These are phyloP conservation scores for Onychorhynchus coronatus DNA, from an alignment of 2,113 vertebrate species.

Conservation along the genomic window DNA sequence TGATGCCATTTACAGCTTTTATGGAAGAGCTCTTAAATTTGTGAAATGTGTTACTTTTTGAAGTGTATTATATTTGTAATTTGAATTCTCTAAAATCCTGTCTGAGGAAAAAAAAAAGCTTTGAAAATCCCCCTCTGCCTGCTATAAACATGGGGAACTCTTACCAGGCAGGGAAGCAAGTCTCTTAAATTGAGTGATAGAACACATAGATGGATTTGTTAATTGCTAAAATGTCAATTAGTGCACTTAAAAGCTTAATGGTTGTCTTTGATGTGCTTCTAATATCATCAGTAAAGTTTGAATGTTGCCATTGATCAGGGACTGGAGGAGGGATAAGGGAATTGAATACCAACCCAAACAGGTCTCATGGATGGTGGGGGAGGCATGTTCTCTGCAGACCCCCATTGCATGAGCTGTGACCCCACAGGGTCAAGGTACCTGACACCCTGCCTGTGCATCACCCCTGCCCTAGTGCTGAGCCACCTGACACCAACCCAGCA, in stretches of 20 bases:
- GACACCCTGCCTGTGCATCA: neutral
- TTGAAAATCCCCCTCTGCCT: constrained; percentile 11
- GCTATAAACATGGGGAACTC: neutral
- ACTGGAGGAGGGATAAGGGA: neutral
- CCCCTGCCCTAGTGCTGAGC: neutral
- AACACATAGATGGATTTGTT: constrained; percentile 55
- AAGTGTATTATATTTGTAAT: constrained; percentile 47
- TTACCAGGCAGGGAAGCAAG: neutral
- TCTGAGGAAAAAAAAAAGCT: neutral
- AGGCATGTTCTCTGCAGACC: neutral
- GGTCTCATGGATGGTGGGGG: neutral
- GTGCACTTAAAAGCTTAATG: constrained; percentile 60
- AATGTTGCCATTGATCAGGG: constrained; percentile 40
- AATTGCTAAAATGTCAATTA: constrained; percentile 65
- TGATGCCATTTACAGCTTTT: constrained; percentile 45
- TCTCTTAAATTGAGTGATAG: constrained; percentile 15
- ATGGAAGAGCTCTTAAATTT: constrained; percentile 48
- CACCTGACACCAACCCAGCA: neutral
- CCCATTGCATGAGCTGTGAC: accelerated
- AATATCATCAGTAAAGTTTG: constrained; percentile 43
- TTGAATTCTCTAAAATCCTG: constrained; percentile 37
- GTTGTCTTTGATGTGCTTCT: constrained; percentile 56
- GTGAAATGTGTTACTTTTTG: constrained; percentile 53
- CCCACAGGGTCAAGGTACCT: neutral
- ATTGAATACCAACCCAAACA: neutral